Percentiles rank a stretch among this genome's conserved stretches.
These are phyloP conservation scores for Palythoa caribaeorum DNA, from an alignment of 92 coral and sea anemone genomes.

Conservation along the genomic window DNA sequence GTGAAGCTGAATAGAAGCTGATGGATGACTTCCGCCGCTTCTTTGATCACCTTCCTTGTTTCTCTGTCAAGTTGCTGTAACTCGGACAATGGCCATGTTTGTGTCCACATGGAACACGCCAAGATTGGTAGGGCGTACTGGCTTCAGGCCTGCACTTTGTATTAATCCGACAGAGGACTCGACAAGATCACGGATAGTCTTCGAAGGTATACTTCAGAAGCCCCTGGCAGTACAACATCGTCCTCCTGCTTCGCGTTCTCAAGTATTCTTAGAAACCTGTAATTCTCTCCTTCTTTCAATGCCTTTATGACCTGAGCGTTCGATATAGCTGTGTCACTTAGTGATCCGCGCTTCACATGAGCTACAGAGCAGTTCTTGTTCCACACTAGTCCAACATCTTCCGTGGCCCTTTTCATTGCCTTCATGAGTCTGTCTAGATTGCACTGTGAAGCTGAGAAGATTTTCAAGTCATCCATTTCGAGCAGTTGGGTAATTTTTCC, in stretches of 20 bases:
- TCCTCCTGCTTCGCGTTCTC: slow-evolving; percentile 5
- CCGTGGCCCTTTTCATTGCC: not conserved
- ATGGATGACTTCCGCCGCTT: not conserved
- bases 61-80: not conserved
- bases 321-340: not conserved
- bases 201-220: not conserved
- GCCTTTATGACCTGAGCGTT: not conserved
- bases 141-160: not conserved
- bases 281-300: not conserved
- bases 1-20: not conserved
- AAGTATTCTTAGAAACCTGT: not conserved
- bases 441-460: not conserved
- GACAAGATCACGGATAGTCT: not conserved
- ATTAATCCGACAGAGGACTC: not conserved
- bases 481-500: no score
- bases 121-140: not conserved
- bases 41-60: not conserved
- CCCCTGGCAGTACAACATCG: not conserved
- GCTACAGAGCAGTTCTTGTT: slow-evolving; percentile 6
- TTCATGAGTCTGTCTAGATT: not conserved
- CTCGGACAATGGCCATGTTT: not conserved
- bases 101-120: not conserved
- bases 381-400: not conserved
- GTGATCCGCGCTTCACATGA: not conserved
- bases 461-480: not conserved